Conservation (phyloP, 2,797 vertebrate species). For the Xiphorhynchus erythropygius region DNA sequence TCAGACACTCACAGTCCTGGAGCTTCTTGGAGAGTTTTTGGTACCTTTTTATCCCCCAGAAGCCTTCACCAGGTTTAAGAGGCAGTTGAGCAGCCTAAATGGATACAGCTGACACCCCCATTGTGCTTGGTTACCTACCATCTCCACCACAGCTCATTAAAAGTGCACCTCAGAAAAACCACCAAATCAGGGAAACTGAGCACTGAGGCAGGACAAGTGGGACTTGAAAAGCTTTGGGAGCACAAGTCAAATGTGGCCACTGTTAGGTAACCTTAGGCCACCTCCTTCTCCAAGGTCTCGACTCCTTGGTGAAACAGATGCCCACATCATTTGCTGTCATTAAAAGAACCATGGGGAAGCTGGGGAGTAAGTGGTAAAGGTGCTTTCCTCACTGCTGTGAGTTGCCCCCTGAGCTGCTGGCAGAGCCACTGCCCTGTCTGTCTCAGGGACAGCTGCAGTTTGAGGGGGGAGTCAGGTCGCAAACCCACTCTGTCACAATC, state of each 20-base stretch:
- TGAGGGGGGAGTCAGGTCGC: neutral
- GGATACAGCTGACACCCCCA: accelerated
- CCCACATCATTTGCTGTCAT: neutral
- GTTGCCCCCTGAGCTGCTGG: neutral
- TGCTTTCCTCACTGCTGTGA: neutral
- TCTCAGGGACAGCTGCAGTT: neutral
- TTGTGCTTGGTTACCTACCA: neutral
- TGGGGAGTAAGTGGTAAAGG: neutral
- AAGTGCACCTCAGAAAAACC: neutral
- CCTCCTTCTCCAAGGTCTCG: neutral
- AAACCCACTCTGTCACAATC: neutral
- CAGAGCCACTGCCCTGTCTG: neutral
- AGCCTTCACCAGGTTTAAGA: neutral
- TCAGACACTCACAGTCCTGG: neutral
- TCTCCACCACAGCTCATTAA: neutral
- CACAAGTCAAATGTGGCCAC: neutral
- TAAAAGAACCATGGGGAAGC: neutral
- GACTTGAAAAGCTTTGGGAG: neutral
- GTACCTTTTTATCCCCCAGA: neutral
- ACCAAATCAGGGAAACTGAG: neutral
- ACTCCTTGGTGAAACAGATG: neutral
- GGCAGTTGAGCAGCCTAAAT: neutral
- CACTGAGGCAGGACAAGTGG: neutral
- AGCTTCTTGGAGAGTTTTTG: neutral
- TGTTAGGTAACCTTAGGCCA: neutral